Conservation (phyloP, 2,797 vertebrate species). For the Crenichthys baileyi region DNA sequence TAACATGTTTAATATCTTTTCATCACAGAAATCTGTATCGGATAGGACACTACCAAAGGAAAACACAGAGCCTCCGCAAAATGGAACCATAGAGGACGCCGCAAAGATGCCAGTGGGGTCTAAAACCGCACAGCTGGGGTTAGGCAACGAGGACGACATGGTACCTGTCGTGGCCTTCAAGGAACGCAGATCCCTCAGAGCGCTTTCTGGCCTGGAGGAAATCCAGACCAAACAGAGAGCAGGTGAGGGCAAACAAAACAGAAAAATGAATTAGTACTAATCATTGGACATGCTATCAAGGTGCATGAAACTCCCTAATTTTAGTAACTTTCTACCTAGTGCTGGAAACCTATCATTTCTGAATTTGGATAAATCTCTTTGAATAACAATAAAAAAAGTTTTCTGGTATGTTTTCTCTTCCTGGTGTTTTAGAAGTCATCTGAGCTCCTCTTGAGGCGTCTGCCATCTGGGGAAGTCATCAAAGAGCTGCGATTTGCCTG, state of each 20-base stretch:
- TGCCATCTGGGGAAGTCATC: constrained; percentile 13
- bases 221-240: constrained; percentile 92
- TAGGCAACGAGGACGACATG: constrained; percentile 82
- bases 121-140: constrained; percentile 83
- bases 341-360: background rate
- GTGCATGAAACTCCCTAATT: background rate
- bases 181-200: constrained; percentile 87
- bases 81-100: constrained; percentile 85
- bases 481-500: constrained; percentile 22
- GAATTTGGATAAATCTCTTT: background rate
- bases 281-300: background rate
- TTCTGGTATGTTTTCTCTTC: constrained; percentile 1
- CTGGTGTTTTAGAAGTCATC: constrained; percentile 77
- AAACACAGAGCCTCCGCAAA: constrained; percentile 85
- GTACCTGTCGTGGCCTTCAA: constrained; percentile 94
- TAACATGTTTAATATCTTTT: constrained; percentile 3
- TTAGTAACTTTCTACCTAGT: background rate
- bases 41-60: constrained; percentile 80
- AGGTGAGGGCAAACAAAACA: constrained; percentile 77
- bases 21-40: constrained; percentile 61
- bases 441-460: constrained; percentile 53
- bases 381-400: background rate
- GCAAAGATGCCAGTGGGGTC: constrained; percentile 84
- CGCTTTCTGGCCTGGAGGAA: constrained; percentile 89
- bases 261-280: no score